Conservation (phyloP, 1,140 invertebrate genomes). For the Orussus abietinus region DNA sequence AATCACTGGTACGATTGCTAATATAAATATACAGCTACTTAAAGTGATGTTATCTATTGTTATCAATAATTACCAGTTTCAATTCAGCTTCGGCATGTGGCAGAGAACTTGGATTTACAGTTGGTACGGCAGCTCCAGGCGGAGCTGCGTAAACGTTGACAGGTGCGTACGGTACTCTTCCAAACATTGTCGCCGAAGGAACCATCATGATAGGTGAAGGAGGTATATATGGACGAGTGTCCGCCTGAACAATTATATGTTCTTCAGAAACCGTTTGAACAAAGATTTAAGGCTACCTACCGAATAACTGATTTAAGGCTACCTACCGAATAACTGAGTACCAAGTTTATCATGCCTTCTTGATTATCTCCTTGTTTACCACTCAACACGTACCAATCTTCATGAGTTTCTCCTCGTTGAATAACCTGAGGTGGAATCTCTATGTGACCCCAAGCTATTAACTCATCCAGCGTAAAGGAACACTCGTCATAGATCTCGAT, state of each 20-base stretch:
- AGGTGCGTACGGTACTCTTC: constrained; percentile 42
- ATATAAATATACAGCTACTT: constrained; percentile 7
- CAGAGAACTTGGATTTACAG: constrained; percentile 41
- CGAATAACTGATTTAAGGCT: no score
- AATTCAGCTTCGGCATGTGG: constrained; percentile 67
- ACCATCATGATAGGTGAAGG: constrained; percentile 63
- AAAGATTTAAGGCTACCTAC: no score
- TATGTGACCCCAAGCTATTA: constrained; percentile 89
- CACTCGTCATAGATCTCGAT: constrained; percentile 96
- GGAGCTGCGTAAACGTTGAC: constrained; percentile 51
- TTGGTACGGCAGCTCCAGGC: constrained; percentile 30
- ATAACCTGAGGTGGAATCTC: constrained; percentile 75
- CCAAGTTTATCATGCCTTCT: constrained; percentile 82
- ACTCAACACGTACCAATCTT: constrained; percentile 90
- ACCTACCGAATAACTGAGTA: constrained; percentile 74
- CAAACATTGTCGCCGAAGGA: constrained; percentile 51
- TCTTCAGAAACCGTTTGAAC: neutral
- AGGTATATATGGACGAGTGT: constrained; percentile 30
- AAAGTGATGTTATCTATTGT: constrained; percentile 4
- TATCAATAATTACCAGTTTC: constrained; percentile 61
- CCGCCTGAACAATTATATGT: constrained; percentile 2
- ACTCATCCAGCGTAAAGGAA: constrained; percentile 92
- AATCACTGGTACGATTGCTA: neutral
- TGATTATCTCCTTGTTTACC: constrained; percentile 90
- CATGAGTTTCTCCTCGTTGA: constrained; percentile 81